phyloP scores from a whole-genome alignment of 2,113 vertebrate genomes.

The Leptobrachium leishanense region DNA sequence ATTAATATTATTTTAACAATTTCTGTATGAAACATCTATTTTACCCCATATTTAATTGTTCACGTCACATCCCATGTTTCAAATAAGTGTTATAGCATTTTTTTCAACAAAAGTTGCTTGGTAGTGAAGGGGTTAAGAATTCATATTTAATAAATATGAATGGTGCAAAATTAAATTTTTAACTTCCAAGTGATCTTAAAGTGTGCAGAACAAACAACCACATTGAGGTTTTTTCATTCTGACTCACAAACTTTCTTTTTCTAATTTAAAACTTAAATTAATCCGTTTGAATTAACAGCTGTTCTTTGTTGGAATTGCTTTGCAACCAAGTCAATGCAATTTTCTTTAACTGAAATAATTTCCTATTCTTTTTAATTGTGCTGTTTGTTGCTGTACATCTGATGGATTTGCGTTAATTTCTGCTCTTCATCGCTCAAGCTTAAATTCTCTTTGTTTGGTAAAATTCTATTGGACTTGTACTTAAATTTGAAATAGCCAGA shows the following conservation, averaged over 20 bases:
- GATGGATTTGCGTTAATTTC: slow-evolving; percentile 33
- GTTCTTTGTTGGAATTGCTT: slow-evolving; percentile 37
- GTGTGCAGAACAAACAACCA: too few relatives aligned
- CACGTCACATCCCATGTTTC: too few relatives aligned
- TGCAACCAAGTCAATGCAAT: slow-evolving; percentile 22
- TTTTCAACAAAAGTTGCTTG: too few relatives aligned
- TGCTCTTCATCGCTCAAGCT: slow-evolving; percentile 23
- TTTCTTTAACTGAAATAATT: slow-evolving; percentile 32
- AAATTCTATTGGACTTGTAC: slow-evolving; percentile 18
- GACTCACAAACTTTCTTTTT: slow-evolving; percentile 9
- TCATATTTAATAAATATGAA: too few relatives aligned
- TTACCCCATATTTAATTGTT: too few relatives aligned
- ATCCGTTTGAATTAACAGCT: slow-evolving; percentile 22
- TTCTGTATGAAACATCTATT: too few relatives aligned
- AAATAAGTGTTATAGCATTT: too few relatives aligned
- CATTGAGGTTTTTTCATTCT: slow-evolving; percentile 20
- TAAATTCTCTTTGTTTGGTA: slow-evolving; percentile 29
- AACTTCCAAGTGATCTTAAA: too few relatives aligned
- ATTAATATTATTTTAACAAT: too few relatives aligned
- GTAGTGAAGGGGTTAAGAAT: too few relatives aligned
- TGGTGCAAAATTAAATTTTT: too few relatives aligned
- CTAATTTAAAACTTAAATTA: slow-evolving; percentile 36
- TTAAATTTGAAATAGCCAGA: slow-evolving; percentile 25
- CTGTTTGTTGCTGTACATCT: slow-evolving; percentile 30
- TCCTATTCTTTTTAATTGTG: slow-evolving; percentile 39